Evolutionary conservation across 2,797 vertebrate genomes (phyloP).

Genomic region (Melanotaenia pygmaea): DNA sequence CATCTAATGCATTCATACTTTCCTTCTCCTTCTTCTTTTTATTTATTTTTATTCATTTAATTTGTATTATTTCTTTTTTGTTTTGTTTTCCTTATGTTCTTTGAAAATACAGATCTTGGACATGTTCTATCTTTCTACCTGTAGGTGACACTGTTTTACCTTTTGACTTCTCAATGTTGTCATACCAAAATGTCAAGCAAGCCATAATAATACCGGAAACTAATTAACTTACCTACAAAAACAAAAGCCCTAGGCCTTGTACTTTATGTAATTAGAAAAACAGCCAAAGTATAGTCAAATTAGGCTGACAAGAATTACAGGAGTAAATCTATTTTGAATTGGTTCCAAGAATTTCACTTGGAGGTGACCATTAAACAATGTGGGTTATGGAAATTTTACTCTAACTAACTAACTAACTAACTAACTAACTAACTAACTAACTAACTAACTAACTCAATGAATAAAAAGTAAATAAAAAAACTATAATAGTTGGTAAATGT

Average conservation of each 20-base stretch:
- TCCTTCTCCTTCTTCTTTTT: not conserved
- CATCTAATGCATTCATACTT: too few species aligned
- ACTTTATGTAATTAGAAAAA: not conserved
- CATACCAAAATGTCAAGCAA: constrained; percentile 2
- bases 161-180: constrained; percentile 34
- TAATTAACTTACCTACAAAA: not conserved
- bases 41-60: too few species aligned
- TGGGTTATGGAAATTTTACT: not conserved
- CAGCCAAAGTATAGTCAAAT: not conserved
- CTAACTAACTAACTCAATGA: too few species aligned
- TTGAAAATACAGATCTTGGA: not conserved
- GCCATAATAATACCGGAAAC: constrained; percentile 17
- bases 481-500: too few species aligned
- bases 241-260: constrained; percentile 24
- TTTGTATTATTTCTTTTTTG: too few species aligned
- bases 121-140: constrained; percentile 22
- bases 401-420: too few species aligned
- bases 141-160: constrained; percentile 62
- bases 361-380: too few species aligned
- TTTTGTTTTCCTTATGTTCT: not conserved
- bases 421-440: too few species aligned
- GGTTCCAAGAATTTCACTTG: too few species aligned
- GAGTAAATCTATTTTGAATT: too few species aligned
- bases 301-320: not conserved
- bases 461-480: too few species aligned